Conservation (phyloP, 2,888 invertebrate species). For the Brenthis daphne region DNA sequence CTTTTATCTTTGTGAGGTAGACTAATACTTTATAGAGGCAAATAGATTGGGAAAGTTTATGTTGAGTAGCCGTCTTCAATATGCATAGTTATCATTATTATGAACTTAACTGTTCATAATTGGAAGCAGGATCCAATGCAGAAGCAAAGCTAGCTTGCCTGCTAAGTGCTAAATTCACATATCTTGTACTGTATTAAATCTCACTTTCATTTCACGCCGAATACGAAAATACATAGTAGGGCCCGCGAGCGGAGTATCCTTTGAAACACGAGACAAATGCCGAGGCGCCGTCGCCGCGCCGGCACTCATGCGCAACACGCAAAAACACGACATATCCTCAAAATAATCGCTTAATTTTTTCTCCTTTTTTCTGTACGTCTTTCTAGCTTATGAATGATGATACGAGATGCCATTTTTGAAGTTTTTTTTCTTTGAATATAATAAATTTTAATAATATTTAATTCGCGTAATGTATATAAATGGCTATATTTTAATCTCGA, state of each 20-base stretch:
- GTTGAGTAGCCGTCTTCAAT: no score
- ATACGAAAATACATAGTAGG: slow-evolving; percentile 35
- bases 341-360: slow-evolving; percentile 51
- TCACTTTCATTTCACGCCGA: slow-evolving; percentile 11
- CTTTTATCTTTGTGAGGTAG: no score
- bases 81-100: no score
- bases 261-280: slow-evolving; percentile 56
- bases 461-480: neutral
- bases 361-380: slow-evolving; percentile 39
- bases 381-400: slow-evolving; percentile 47
- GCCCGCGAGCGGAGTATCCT: slow-evolving; percentile 47
- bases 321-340: slow-evolving; percentile 61
- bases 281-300: slow-evolving; percentile 53
- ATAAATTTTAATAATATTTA: neutral
- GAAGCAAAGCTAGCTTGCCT: no score
- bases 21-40: no score
- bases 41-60: no score
- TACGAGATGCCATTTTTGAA: slow-evolving; percentile 40
- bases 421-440: slow-evolving; percentile 21
- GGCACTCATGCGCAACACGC: slow-evolving; percentile 56
- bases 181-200: neutral
- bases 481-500: neutral
- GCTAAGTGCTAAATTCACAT: no score
- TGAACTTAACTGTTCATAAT: no score
- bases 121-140: no score